Evolutionary conservation across 2,113 vertebrate species (phyloP).

Genomic region (Cariama cristata): DNA sequence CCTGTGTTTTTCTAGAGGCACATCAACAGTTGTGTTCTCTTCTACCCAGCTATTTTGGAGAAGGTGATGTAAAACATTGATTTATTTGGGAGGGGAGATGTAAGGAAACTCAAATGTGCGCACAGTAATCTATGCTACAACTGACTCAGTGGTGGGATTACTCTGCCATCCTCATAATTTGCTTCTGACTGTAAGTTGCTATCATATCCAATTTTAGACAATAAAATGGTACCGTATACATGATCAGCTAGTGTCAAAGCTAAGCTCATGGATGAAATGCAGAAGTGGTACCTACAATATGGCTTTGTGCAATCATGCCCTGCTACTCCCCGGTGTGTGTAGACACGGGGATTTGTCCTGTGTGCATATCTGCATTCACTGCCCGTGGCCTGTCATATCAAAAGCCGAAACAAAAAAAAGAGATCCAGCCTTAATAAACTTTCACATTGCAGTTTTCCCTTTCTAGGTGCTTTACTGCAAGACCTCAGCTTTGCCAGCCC

Average conservation of each 20-base stretch:
- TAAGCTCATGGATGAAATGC: background rate
- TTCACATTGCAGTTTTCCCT: background rate
- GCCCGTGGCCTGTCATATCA: fast-evolving
- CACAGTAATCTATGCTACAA: background rate
- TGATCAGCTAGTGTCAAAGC: background rate
- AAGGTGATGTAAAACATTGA: background rate
- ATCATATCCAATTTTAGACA: background rate
- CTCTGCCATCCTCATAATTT: background rate
- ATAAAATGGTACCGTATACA: background rate
- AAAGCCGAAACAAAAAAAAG: background rate
- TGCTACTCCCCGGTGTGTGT: too few species aligned
- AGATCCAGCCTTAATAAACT: background rate
- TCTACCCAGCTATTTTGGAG: background rate
- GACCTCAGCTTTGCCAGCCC: background rate
- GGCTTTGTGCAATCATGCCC: background rate
- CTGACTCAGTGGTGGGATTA: background rate
- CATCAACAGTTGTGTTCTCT: background rate
- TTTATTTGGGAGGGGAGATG: background rate
- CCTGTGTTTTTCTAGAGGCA: background rate
- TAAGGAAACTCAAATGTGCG: fast-evolving
- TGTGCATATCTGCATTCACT: too few species aligned
- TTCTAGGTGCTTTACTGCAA: background rate
- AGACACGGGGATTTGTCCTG: background rate
- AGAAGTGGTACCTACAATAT: fast-evolving
- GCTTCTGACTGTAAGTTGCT: background rate